Evolutionary conservation across 2,113 vertebrate genomes (phyloP).

Genomic region (Nibea albiflora): DNA sequence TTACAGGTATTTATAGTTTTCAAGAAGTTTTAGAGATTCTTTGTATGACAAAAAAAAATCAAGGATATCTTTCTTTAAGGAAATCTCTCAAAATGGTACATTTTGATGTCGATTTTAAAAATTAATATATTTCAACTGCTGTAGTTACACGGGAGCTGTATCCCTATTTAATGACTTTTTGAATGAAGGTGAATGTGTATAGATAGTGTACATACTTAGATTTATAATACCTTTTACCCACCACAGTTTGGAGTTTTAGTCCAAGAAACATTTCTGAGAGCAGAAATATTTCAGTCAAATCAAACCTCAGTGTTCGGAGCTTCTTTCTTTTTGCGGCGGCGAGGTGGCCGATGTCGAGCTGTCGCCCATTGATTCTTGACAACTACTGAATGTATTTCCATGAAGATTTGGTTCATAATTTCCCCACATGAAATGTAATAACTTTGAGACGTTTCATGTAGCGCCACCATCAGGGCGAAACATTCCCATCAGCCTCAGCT

Average conservation of each 20-base stretch:
- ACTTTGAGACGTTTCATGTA: not conserved
- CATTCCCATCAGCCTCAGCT: not conserved
- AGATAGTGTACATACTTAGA: slow-evolving; percentile 69
- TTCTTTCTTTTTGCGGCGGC: not conserved
- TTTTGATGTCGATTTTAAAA: slow-evolving; percentile 67
- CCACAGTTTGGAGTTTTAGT: slow-evolving; percentile 31
- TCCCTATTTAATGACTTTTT: slow-evolving; percentile 61
- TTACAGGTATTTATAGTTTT: slow-evolving; percentile 78
- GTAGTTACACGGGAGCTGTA: slow-evolving; percentile 60
- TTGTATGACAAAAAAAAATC: slow-evolving; percentile 58
- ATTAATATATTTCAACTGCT: slow-evolving; percentile 77
- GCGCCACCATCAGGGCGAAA: too few relatives aligned
- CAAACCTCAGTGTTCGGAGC: not conserved
- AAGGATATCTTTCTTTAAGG: slow-evolving; percentile 50
- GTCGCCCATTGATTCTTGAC: not conserved
- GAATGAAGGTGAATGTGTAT: slow-evolving; percentile 69
- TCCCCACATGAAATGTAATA: not conserved
- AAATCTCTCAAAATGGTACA: slow-evolving; percentile 63
- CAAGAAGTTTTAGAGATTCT: slow-evolving; percentile 71
- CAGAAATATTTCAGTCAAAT: slow-evolving; percentile 29
- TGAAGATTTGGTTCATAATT: not conserved
- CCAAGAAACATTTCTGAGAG: slow-evolving; percentile 25
- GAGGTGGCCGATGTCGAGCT: not conserved
- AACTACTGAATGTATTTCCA: not conserved
- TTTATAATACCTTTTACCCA: slow-evolving; percentile 32